phyloP scores from a whole-genome alignment of 2,113 vertebrate genomes.

The Myotis brandtii region DNA sequence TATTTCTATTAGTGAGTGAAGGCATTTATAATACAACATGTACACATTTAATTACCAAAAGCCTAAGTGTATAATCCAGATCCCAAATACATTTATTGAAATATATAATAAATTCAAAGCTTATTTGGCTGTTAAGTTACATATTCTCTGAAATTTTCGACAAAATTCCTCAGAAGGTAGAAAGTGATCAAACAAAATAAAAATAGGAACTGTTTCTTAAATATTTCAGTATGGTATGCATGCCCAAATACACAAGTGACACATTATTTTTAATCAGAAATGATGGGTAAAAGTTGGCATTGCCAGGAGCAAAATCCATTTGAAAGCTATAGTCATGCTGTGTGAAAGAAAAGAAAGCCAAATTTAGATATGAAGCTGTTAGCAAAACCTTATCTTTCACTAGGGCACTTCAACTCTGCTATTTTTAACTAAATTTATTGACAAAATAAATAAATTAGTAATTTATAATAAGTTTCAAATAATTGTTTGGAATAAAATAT shows the following conservation, averaged over 20 bases:
- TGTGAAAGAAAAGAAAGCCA: neutral
- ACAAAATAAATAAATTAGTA: neutral
- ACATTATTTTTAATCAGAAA: constrained; percentile 43
- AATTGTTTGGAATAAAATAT: neutral
- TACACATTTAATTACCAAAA: constrained; percentile 17
- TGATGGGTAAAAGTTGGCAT: constrained; percentile 45
- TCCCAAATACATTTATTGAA: neutral
- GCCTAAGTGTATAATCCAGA: neutral
- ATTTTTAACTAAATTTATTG: constrained; percentile 8
- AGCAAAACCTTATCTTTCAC: neutral
- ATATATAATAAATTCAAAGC: neutral
- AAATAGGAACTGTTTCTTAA: neutral
- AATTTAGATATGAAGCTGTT: neutral
- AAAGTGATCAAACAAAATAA: neutral
- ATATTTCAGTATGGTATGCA: neutral
- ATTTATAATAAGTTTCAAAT: neutral
- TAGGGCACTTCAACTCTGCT: neutral
- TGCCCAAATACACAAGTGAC: neutral
- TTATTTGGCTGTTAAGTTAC: neutral
- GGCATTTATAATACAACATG: neutral
- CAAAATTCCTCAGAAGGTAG: neutral
- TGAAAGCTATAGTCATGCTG: constrained; percentile 6
- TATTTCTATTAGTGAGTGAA: neutral
- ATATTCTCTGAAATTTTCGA: neutral
- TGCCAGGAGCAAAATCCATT: constrained; percentile 45